A percentile compares a stretch with the other conserved stretches of the same genome.
Evolutionary conservation across 2,113 vertebrate genomes (phyloP).

Genomic region (Gadus chalcogrammus): DNA sequence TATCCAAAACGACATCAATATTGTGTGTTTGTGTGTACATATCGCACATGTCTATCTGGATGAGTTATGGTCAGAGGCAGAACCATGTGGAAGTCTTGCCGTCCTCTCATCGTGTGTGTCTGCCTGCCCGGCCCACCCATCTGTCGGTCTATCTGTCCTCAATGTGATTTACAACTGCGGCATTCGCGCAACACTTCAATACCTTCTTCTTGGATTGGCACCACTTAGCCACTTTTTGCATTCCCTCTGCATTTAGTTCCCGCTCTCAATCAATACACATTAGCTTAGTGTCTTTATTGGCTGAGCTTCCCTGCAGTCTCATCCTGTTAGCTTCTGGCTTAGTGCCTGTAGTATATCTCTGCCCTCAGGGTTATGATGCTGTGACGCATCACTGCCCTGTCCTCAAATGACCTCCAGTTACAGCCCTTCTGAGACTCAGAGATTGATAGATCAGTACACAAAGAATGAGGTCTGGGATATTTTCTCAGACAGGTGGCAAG

Average conservation of each 20-base stretch:
- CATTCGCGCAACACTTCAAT: conserved; percentile 28
- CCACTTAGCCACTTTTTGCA: conserved; percentile 23
- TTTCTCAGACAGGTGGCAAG: conserved; percentile 6
- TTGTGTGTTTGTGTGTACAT: neutral
- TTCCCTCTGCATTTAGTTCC: conserved; percentile 41
- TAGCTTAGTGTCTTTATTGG: conserved; percentile 50
- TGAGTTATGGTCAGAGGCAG: too few species aligned
- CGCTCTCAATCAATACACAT: conserved; percentile 57
- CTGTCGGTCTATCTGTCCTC: conserved; percentile 41
- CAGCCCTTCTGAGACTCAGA: conserved; percentile 26
- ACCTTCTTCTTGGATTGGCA: conserved; percentile 52
- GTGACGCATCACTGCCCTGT: conserved; percentile 34
- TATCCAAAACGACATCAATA: neutral
- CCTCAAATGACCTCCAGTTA: conserved; percentile 51
- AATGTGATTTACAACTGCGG: conserved; percentile 5
- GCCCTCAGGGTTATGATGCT: conserved; percentile 42
- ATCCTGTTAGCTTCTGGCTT: conserved; percentile 61
- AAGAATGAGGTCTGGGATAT: neutral
- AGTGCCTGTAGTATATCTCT: conserved; percentile 53
- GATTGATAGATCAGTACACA: too few species aligned
- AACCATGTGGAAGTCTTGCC: too few species aligned
- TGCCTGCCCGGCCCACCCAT: conserved; percentile 1
- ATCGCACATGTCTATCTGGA: neutral
- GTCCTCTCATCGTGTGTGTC: too few species aligned
- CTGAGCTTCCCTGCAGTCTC: conserved; percentile 49